These are phyloP conservation scores for Hybos culiciformis DNA, from an alignment of 2,888 invertebrate species.

Conservation along the genomic window DNA sequence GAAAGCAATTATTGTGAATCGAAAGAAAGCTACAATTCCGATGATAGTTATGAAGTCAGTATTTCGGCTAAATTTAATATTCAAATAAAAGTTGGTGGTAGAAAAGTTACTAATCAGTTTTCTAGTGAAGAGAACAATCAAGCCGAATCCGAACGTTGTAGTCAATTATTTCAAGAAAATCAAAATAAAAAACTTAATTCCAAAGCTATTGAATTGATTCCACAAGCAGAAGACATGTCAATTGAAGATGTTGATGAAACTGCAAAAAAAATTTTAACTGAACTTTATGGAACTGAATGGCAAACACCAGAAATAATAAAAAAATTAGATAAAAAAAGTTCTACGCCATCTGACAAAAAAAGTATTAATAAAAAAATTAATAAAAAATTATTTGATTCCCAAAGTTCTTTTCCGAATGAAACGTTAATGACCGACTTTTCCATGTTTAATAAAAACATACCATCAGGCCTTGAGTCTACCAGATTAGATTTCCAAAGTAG, in stretches of 20 bases:
- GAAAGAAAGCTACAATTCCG: no score
- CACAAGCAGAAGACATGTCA: neutral
- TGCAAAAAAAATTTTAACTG: conserved; percentile 25
- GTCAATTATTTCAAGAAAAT: neutral
- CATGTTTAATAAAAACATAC: conserved; percentile 28
- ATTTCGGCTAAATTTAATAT: conserved; percentile 34
- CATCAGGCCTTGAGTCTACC: conserved; percentile 28
- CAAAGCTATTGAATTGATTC: neutral
- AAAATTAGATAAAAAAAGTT: conserved; percentile 21
- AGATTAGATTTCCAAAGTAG: no score
- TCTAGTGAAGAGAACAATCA: neutral
- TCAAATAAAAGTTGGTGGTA: conserved; percentile 24
- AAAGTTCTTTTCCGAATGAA: no score
- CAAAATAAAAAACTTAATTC: neutral
- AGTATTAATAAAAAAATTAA: no score
- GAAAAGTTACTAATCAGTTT: neutral
- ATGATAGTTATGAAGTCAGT: conserved; percentile 24
- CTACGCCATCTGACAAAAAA: conserved; percentile 1
- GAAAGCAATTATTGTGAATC: no score
- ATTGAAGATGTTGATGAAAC: conserved; percentile 21
- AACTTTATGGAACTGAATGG: conserved; percentile 32
- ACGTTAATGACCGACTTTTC: conserved; percentile 26
- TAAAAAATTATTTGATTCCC: no score
- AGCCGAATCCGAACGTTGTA: neutral
- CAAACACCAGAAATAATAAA: conserved; percentile 31